A percentile compares a stretch with the other conserved stretches of the same genome.
phyloP scores from a whole-genome alignment of 2,888 invertebrate species.

The Phaonia tiefii region DNA sequence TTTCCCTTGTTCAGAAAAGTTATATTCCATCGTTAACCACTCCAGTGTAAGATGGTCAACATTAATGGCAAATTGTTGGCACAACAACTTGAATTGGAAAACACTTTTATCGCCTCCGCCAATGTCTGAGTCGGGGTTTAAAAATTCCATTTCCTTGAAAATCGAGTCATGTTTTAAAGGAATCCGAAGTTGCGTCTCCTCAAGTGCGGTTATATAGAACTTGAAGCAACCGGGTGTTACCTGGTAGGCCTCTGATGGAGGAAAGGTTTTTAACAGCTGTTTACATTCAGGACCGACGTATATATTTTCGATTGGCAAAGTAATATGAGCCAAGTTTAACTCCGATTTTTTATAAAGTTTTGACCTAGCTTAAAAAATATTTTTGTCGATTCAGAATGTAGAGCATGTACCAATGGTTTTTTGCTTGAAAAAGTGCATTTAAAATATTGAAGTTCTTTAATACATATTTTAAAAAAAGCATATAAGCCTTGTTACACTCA shows the following conservation, averaged over 20 bases:
- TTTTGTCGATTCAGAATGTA: constrained; percentile 49
- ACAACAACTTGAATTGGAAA: not conserved
- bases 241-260: not conserved
- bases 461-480: constrained; percentile 66
- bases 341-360: constrained; percentile 50
- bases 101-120: too few relatives aligned
- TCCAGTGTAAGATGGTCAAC: too few relatives aligned
- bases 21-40: too few relatives aligned
- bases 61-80: not conserved
- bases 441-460: constrained; percentile 67
- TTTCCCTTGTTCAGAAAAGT: too few relatives aligned
- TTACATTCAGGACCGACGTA: constrained; percentile 35
- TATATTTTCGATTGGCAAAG: too few relatives aligned
- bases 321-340: constrained; percentile 44
- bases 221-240: constrained; percentile 30
- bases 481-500: constrained; percentile 62
- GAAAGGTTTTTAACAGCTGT: constrained; percentile 27
- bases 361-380: too few relatives aligned
- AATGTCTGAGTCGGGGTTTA: constrained; percentile 31
- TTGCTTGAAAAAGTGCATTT: constrained; percentile 67
- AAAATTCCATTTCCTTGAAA: too few relatives aligned
- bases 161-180: not conserved
- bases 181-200: not conserved
- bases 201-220: constrained; percentile 31
- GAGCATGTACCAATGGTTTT: too few relatives aligned